Percentiles rank a stretch among this genome's conserved stretches.
phyloP scores from a whole-genome alignment of 2,797 vertebrate species.

The Sciurus carolinensis region DNA sequence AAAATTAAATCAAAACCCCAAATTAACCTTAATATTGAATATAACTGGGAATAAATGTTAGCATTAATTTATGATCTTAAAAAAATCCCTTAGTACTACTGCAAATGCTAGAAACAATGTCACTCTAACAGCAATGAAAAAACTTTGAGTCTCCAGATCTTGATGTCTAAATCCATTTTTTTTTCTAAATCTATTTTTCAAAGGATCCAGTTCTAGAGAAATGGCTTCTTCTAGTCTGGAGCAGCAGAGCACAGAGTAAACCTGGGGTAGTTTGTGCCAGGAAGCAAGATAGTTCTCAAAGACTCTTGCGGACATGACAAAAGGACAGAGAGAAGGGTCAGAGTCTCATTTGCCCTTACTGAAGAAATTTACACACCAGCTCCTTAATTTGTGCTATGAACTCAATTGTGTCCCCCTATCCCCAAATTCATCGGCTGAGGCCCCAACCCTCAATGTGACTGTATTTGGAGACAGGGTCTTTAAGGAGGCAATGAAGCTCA shows the following conservation, averaged over 20 bases:
- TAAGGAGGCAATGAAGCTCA: neutral
- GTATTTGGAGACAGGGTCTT: neutral
- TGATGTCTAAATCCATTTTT: neutral
- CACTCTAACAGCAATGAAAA: neutral
- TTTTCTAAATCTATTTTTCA: neutral
- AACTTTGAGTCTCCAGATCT: neutral
- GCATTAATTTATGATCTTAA: neutral
- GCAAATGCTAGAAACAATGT: neutral
- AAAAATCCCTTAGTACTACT: neutral
- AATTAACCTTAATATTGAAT: slow-evolving; percentile 11
- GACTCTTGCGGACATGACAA: neutral
- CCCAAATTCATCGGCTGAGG: neutral
- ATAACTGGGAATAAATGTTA: neutral
- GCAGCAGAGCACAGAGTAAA: neutral
- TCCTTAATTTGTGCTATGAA: neutral
- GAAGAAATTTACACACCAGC: neutral
- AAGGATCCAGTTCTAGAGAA: neutral
- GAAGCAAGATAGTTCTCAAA: neutral
- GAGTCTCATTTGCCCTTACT: neutral
- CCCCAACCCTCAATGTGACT: neutral
- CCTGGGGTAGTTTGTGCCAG: neutral
- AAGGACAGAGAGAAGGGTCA: neutral
- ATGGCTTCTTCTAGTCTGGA: too few species aligned
- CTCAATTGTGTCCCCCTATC: neutral
- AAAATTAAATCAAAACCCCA: neutral